Evolutionary conservation across 1,140 invertebrate genomes (phyloP).

Genomic region (Belonocnema kinseyi): DNA sequence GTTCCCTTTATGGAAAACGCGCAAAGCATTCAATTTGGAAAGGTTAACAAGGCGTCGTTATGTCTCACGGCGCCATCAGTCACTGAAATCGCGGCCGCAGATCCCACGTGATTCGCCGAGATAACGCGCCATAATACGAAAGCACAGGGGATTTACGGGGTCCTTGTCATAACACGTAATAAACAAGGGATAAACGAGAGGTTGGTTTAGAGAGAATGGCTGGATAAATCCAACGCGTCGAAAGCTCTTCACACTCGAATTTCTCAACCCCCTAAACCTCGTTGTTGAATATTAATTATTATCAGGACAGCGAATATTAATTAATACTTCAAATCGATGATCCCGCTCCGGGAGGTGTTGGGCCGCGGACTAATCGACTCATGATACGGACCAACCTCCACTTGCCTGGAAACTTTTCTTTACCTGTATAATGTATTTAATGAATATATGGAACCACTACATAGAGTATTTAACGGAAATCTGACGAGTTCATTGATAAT

Average conservation of each 20-base stretch:
- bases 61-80: slow-evolving; percentile 43
- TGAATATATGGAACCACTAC: slow-evolving; percentile 27
- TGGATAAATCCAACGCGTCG: neutral
- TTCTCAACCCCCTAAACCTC: neutral
- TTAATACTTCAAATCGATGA: slow-evolving; percentile 17
- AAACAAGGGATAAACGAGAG: slow-evolving; percentile 23
- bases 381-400: too few species aligned
- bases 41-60: slow-evolving; percentile 59
- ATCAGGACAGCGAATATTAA: slow-evolving; percentile 7
- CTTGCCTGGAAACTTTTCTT: slow-evolving; percentile 38
- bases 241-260: neutral
- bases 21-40: slow-evolving; percentile 53
- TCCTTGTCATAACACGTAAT: slow-evolving; percentile 13
- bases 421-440: neutral
- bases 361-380: neutral
- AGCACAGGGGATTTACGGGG: slow-evolving; percentile 4
- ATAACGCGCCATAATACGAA: slow-evolving; percentile 6
- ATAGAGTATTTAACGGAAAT: slow-evolving; percentile 62
- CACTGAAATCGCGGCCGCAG: slow-evolving; percentile 26
- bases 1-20: slow-evolving; percentile 25
- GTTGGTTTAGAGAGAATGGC: neutral
- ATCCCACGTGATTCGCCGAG: slow-evolving; percentile 2
- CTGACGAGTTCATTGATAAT: slow-evolving; percentile 70
- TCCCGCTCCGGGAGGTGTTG: neutral
- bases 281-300: neutral